Conservation (phyloP, 2,888 invertebrate genomes). For the Theretra japonica region DNA sequence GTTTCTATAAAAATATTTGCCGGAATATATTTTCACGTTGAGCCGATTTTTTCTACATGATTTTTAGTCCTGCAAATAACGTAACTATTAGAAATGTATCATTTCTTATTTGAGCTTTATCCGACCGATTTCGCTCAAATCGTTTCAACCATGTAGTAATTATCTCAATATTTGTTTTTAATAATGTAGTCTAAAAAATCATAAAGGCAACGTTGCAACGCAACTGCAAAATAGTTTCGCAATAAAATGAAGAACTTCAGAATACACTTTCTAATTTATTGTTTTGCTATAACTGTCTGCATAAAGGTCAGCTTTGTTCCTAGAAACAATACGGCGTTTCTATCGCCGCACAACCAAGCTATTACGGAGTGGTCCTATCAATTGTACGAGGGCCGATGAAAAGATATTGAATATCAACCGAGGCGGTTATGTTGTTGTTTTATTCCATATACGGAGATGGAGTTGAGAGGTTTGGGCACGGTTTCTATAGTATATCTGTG, state of each 20-base stretch:
- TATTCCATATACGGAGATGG: not conserved
- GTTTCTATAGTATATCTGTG: too few species aligned
- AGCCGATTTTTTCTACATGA: too few species aligned
- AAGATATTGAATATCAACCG: constrained; percentile 1
- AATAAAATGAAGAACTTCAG: not conserved
- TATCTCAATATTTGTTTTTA: too few species aligned
- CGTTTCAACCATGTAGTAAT: too few species aligned
- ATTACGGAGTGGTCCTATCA: constrained; percentile 1
- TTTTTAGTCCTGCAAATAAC: too few species aligned
- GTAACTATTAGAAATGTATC: too few species aligned
- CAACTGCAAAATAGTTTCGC: not conserved
- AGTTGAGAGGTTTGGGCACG: not conserved
- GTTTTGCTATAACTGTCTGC: not conserved
- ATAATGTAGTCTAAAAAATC: too few species aligned
- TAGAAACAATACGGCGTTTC: constrained; percentile 3
- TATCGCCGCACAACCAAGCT: not conserved
- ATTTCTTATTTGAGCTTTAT: too few species aligned
- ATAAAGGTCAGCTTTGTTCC: constrained; percentile 6
- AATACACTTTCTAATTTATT: constrained; percentile 3
- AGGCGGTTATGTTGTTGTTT: not conserved
- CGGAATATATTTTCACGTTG: too few species aligned
- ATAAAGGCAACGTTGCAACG: too few species aligned
- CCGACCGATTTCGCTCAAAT: too few species aligned
- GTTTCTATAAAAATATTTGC: too few species aligned
- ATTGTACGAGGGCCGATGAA: not conserved